phyloP scores from a whole-genome alignment of 1,140 invertebrate genomes.

The Plectrocnemia conspersa region DNA sequence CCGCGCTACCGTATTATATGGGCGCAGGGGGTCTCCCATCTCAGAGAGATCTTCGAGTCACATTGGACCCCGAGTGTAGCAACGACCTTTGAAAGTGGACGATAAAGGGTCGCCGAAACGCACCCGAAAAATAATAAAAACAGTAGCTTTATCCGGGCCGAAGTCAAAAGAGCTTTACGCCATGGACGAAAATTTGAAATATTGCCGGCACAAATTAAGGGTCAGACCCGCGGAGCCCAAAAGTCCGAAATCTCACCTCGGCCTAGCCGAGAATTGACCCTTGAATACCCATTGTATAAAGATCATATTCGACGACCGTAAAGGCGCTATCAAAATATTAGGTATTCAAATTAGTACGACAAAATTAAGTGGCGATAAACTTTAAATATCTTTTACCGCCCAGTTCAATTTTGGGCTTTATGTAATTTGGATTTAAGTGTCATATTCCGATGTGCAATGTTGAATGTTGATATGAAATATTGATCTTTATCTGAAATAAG shows the following conservation, averaged over 20 bases:
- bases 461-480: no score
- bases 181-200: conserved; percentile 23
- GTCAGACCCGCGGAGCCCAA: neutral
- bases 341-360: conserved; percentile 21
- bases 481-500: no score
- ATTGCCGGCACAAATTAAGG: conserved; percentile 27
- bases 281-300: neutral
- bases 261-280: neutral
- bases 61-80: no score
- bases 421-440: no score
- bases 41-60: no score
- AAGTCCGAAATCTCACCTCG: neutral
- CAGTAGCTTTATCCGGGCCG: conserved; percentile 27
- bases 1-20: no score
- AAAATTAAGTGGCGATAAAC: conserved; percentile 16
- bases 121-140: conserved; percentile 26
- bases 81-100: conserved; percentile 25
- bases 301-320: neutral
- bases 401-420: no score
- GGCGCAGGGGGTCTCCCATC: no score
- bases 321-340: conserved; percentile 15
- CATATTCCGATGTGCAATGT: no score
- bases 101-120: conserved; percentile 19
- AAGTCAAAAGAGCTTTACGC: conserved; percentile 19
- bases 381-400: neutral